These are phyloP conservation scores for Catostylus mosaicus DNA, from an alignment of 30 jellyfish, hydroid and myxozoan species.

Conservation along the genomic window DNA sequence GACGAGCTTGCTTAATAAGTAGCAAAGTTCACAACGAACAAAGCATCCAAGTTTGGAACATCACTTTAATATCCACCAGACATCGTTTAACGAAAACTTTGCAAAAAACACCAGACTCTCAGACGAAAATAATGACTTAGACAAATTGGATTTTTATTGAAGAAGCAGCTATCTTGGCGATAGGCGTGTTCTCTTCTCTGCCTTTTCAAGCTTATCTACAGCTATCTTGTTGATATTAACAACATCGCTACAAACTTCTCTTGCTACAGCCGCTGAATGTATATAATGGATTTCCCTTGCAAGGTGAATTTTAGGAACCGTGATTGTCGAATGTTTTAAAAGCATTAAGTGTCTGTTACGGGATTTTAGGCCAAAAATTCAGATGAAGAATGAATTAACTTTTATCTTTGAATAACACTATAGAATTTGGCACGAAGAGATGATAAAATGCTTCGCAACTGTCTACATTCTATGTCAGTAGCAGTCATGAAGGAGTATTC, in stretches of 20 bases:
- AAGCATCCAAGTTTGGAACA: neutral
- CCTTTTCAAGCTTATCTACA: constrained; percentile 5
- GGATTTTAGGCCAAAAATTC: neutral
- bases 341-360: neutral
- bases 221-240: neutral
- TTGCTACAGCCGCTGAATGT: neutral
- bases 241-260: neutral
- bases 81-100: neutral
- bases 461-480: too few species aligned
- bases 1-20: neutral
- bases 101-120: neutral
- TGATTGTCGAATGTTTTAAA: neutral
- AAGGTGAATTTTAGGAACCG: neutral
- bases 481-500: too few species aligned
- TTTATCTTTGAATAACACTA: neutral
- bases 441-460: too few species aligned
- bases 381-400: neutral
- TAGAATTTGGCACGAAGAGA: too few species aligned
- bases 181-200: neutral
- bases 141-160: constrained; percentile 15
- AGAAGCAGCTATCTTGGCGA: neutral
- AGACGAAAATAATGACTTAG: neutral
- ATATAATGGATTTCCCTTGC: neutral
- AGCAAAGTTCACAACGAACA: neutral
- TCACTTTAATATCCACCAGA: neutral